Evolutionary conservation across 2,113 vertebrate species (phyloP), one percentile per base, ranked within the genome.

Genomic region (Microcebus jonahi): DNA sequence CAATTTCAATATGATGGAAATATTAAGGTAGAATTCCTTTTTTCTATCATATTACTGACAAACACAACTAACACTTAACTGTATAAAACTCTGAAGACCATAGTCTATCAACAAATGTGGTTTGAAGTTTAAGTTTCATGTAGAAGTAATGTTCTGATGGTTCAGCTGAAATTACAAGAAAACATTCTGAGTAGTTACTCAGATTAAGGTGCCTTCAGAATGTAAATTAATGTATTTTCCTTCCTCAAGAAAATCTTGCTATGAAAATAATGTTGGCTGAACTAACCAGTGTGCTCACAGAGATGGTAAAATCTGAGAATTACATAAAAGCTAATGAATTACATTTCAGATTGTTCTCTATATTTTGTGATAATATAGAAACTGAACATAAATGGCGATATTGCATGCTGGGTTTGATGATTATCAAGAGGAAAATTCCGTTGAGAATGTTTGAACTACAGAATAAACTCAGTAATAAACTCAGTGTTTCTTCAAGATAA

Each of bases 341-440:
- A 68, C 17, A 73, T 48, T 94, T 95, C 48, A 94, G 61, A 86
- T 95, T 80, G 73, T 87, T 86, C 63, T 90, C 70, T 88, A 84
- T 82, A 86, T 80, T 96, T 97, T 95, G 63, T 93, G 57, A 91
- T 93, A 94, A 87, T 90, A 83, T 59, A 83, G 63, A 94, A 96
- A 55, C 31, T 89, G 71, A 73, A 82, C 29, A 73, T 95, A 93
- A 96, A 93, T 75, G 94, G 39, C 91, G 68, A 87, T 84, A 80
- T 36, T 90, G 34, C 70, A 45, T 80, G 65, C 50, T 80, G 57
- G 4, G 11, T 73, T 25, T 77, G 63, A 95, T 95, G 82, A 93
- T 92, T 95, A 97, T 93, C 81, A 89, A 85, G 65, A 87, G 68
- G 55, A 90, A 96, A 85, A 45, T 90, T 96, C 53, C 11, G 18